A percentile compares a stretch with the other conserved stretches of the same genome.
phyloP scores from a whole-genome alignment of 2,888 invertebrate genomes.

The Dastarcus helophoroides region DNA sequence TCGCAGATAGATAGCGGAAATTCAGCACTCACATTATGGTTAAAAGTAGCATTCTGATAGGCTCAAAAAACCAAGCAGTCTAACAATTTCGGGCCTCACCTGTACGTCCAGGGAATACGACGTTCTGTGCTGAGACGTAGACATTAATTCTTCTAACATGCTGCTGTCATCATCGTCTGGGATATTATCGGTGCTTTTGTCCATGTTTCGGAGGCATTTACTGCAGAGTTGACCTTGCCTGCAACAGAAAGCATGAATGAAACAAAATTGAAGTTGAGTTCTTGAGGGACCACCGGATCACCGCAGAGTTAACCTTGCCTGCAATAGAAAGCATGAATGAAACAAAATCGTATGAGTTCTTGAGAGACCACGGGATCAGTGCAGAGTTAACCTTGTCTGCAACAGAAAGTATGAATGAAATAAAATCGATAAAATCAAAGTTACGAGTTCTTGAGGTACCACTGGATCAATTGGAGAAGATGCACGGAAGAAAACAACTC shows the following conservation, averaged over 20 bases:
- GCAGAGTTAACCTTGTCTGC: slow-evolving; percentile 72
- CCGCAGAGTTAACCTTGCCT: slow-evolving; percentile 77
- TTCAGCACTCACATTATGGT: too few species aligned
- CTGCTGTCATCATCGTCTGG: slow-evolving; percentile 64
- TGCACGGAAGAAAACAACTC: too few species aligned
- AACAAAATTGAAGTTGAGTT: not conserved
- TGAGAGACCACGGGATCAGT: too few species aligned
- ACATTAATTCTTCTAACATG: slow-evolving; percentile 40
- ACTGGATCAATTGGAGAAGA: too few species aligned
- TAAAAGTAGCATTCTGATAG: slow-evolving; percentile 26
- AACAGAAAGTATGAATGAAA: slow-evolving; percentile 12
- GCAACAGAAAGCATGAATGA: slow-evolving; percentile 20
- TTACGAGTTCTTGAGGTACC: too few species aligned
- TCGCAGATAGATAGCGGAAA: slow-evolving; percentile 4
- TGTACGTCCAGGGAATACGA: slow-evolving; percentile 34
- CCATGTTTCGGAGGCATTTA: slow-evolving; percentile 61
- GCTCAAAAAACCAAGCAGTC: slow-evolving; percentile 29
- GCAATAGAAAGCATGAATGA: slow-evolving; percentile 20
- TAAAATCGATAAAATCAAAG: not conserved
- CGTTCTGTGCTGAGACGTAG: slow-evolving; percentile 18
- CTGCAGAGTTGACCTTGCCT: slow-evolving; percentile 77
- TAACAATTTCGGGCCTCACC: slow-evolving; percentile 30
- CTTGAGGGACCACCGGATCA: too few species aligned
- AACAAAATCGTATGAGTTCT: not conserved
- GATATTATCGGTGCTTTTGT: slow-evolving; percentile 43